Evolutionary conservation across 2,888 invertebrate species (phyloP).

Genomic region (Busseola fusca): DNA sequence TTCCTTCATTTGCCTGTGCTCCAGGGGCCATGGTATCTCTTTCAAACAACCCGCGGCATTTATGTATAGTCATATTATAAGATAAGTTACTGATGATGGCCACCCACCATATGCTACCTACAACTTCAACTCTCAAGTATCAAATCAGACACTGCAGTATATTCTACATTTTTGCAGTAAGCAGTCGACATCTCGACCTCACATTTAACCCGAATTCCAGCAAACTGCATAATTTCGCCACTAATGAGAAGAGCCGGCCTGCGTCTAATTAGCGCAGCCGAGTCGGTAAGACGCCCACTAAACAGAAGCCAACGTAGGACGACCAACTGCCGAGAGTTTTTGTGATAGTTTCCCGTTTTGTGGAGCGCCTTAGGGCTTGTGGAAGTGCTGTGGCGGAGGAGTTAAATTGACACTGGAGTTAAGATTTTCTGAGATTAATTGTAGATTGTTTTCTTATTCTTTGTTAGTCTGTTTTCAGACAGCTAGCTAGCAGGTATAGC

Average conservation of each 20-base stretch:
- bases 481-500: not conserved
- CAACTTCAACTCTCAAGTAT: slow-evolving; percentile 34
- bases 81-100: not conserved
- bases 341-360: slow-evolving; percentile 37
- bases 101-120: not conserved
- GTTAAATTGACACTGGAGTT: slow-evolving; percentile 13
- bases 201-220: slow-evolving; percentile 86
- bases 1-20: too few relatives aligned
- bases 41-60: too few relatives aligned
- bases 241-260: slow-evolving; percentile 86
- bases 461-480: not conserved
- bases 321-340: slow-evolving; percentile 52
- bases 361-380: slow-evolving; percentile 13
- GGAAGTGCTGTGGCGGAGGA: slow-evolving; percentile 1
- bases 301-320: slow-evolving; percentile 70
- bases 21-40: too few relatives aligned
- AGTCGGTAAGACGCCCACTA: slow-evolving; percentile 86
- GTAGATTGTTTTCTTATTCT: not conserved
- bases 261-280: slow-evolving; percentile 86
- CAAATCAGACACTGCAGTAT: slow-evolving; percentile 64
- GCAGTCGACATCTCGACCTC: slow-evolving; percentile 78
- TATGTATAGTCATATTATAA: too few relatives aligned
- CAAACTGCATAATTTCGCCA: slow-evolving; percentile 88
- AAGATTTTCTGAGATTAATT: slow-evolving; percentile 2
- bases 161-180: slow-evolving; percentile 72